phyloP scores from a whole-genome alignment of 1,140 invertebrate genomes.

The Dendrolimus kikuchii region DNA sequence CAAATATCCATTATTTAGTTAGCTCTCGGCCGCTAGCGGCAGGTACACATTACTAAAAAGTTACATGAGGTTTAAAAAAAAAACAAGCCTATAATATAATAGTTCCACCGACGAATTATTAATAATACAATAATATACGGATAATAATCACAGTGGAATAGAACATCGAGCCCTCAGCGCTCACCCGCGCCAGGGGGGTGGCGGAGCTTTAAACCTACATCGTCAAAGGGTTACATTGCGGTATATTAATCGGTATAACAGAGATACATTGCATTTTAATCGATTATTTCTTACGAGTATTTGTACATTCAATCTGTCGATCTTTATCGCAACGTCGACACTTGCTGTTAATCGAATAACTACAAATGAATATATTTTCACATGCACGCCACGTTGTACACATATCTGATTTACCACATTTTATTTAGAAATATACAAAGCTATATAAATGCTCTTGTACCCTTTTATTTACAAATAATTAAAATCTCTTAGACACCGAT shows the following conservation, averaged over 20 bases:
- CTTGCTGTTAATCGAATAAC: no score
- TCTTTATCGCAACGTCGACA: background rate
- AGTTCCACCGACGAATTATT: conserved; percentile 33
- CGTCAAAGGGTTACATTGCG: background rate
- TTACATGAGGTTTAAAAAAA: conserved; percentile 42
- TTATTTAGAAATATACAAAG: no score
- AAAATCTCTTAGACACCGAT: no score
- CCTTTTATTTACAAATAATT: no score
- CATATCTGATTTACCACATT: no score
- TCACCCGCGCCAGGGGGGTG: conserved; percentile 1
- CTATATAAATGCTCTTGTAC: no score
- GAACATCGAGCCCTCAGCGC: conserved; percentile 11
- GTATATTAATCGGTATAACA: no score
- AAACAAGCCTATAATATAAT: conserved; percentile 21
- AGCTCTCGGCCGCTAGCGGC: conserved; percentile 37
- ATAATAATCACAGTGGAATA: conserved; percentile 47
- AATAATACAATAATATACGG: conserved; percentile 19
- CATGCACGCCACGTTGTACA: no score
- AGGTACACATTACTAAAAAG: conserved; percentile 26
- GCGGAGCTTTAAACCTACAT: background rate
- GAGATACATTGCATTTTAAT: no score
- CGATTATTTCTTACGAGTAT: background rate
- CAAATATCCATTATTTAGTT: conserved; percentile 53
- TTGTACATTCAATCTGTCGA: conserved; percentile 25
- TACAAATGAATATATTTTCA: no score